These are phyloP conservation scores for Tylochromis polylepis DNA, from an alignment of 2,113 vertebrate species.

Conservation along the genomic window DNA sequence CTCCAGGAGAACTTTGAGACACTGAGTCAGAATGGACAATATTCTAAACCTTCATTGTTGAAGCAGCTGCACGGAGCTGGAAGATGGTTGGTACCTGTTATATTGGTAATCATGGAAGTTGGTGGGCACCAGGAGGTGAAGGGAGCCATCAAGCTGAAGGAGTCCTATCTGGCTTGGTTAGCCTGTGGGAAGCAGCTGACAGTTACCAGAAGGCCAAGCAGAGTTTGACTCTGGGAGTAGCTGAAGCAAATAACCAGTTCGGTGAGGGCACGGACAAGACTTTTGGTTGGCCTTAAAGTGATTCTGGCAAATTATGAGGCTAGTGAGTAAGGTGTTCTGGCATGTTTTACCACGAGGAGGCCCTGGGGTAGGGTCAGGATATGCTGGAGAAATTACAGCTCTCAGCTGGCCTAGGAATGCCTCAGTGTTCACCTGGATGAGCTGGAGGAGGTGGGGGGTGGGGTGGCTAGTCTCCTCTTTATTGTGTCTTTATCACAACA, in stretches of 20 bases:
- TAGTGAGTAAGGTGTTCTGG: background rate
- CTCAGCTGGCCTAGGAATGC: background rate
- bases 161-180: too few relatives aligned
- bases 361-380: background rate
- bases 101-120: background rate
- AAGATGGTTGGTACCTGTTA: background rate
- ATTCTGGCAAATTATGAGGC: background rate
- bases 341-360: background rate
- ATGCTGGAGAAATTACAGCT: background rate
- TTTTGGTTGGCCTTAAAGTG: rapidly evolving
- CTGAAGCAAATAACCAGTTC: background rate
- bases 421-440: background rate
- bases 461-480: background rate
- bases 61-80: background rate
- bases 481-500: slow-evolving; percentile 36
- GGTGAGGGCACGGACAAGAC: rapidly evolving
- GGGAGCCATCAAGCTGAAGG: too few relatives aligned
- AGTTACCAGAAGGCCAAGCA: background rate
- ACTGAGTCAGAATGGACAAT: background rate
- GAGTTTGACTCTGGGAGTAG: background rate
- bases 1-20: background rate
- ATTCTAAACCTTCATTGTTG: rapidly evolving
- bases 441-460: background rate
- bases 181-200: background rate
- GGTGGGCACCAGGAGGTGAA: background rate